These are phyloP conservation scores for Sarcophaga peregrina DNA, from an alignment of 1,140 invertebrate genomes.

Conservation along the genomic window DNA sequence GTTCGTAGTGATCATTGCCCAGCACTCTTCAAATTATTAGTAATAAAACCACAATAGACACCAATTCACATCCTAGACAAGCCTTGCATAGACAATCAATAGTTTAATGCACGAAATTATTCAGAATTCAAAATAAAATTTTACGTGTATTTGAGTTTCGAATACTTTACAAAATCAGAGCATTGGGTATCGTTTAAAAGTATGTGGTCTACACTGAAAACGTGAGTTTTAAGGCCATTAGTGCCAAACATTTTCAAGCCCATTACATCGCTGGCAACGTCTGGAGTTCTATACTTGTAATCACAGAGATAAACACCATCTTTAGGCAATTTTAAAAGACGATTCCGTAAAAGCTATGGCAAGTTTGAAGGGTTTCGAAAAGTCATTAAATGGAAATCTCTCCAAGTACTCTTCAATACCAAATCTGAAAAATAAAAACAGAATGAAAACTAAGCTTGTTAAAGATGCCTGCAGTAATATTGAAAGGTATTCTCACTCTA, in stretches of 20 bases:
- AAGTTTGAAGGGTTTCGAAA: constrained; percentile 19
- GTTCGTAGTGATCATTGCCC: no score
- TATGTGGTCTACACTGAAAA: not conserved
- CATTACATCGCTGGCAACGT: not conserved
- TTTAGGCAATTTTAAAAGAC: constrained; percentile 10
- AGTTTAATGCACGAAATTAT: no score
- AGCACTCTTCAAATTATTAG: no score
- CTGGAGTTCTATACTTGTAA: not conserved
- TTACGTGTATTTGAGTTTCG: not conserved
- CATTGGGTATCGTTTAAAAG: not conserved
- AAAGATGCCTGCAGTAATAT: no score
- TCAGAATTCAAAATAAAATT: no score
- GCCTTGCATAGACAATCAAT: no score
- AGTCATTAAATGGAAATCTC: constrained; percentile 6
- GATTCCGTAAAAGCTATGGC: constrained; percentile 16
- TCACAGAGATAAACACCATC: not conserved
- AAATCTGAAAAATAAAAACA: not conserved
- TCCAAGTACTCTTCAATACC: not conserved
- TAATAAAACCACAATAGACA: no score
- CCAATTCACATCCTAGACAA: no score
- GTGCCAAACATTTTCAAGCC: constrained; percentile 5
- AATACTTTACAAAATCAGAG: not conserved
- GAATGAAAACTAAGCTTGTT: no score
- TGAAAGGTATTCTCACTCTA: not conserved
- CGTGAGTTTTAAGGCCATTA: not conserved